phyloP scores from a whole-genome alignment of 2,797 vertebrate genomes.

The Phalanger gymnotis region DNA sequence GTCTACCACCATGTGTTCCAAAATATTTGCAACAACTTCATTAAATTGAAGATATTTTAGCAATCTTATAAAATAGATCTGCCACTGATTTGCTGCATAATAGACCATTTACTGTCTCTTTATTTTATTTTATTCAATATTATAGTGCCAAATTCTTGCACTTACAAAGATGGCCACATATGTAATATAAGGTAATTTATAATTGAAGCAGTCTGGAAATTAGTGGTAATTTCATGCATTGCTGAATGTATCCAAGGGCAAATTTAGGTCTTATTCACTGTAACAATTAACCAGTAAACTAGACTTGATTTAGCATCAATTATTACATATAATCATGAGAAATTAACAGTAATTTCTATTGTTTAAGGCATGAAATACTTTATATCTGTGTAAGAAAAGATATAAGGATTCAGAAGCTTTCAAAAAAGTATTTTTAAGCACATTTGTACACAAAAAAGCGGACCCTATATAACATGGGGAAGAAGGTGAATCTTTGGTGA shows the following conservation, averaged over 20 bases:
- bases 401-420: neutral
- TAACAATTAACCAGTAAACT: neutral
- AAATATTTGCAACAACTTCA: neutral
- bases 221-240: neutral
- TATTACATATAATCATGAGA: neutral
- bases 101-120: neutral
- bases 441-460: neutral
- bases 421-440: neutral
- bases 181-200: neutral
- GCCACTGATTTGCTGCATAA: neutral
- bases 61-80: neutral
- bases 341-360: neutral
- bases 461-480: neutral
- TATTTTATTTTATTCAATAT: neutral
- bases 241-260: neutral
- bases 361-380: neutral
- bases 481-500: neutral
- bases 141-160: neutral
- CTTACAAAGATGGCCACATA: neutral
- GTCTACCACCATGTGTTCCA: neutral
- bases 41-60: neutral
- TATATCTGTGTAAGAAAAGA: neutral
- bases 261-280: neutral
- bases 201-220: neutral
- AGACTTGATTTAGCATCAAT: neutral